A percentile compares a stretch with the other conserved stretches of the same genome.
Conservation (phyloP, 1,140 invertebrate genomes). For the Drosophila ogumai region DNA sequence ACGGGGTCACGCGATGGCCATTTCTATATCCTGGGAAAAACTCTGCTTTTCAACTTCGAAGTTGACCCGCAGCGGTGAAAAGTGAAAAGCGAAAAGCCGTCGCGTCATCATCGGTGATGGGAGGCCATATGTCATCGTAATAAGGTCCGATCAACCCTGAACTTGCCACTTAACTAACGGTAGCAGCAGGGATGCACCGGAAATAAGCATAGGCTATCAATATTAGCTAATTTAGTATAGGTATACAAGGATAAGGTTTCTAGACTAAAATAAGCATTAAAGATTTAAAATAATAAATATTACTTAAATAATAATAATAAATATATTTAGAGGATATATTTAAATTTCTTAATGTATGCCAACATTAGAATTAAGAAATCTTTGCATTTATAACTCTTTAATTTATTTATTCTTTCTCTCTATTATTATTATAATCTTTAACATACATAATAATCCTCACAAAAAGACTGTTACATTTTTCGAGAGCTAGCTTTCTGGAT, state of each 20-base stretch:
- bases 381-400: too few relatives aligned
- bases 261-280: too few relatives aligned
- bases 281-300: too few relatives aligned
- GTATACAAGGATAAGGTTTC: too few relatives aligned
- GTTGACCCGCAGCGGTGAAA: slow-evolving; percentile 59
- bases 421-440: too few relatives aligned
- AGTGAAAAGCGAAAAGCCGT: slow-evolving; percentile 79
- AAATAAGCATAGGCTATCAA: neutral
- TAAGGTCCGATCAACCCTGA: slow-evolving; percentile 52
- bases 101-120: slow-evolving; percentile 58
- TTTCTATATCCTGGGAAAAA: slow-evolving; percentile 56
- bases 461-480: neutral
- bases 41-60: slow-evolving; percentile 16
- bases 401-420: too few relatives aligned
- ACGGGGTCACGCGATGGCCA: slow-evolving; percentile 58
- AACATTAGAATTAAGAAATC: too few relatives aligned
- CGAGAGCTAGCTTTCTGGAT: neutral
- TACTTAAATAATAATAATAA: too few relatives aligned
- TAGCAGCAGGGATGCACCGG: neutral
- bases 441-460: neutral
- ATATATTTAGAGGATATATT: too few relatives aligned
- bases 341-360: too few relatives aligned
- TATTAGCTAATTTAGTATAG: too few relatives aligned
- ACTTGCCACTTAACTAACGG: slow-evolving; percentile 35
- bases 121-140: slow-evolving; percentile 84